A percentile compares a stretch with the other conserved stretches of the same genome.
phyloP scores from a whole-genome alignment of 2,113 vertebrate genomes.

The Cyprinodon tularosa region DNA sequence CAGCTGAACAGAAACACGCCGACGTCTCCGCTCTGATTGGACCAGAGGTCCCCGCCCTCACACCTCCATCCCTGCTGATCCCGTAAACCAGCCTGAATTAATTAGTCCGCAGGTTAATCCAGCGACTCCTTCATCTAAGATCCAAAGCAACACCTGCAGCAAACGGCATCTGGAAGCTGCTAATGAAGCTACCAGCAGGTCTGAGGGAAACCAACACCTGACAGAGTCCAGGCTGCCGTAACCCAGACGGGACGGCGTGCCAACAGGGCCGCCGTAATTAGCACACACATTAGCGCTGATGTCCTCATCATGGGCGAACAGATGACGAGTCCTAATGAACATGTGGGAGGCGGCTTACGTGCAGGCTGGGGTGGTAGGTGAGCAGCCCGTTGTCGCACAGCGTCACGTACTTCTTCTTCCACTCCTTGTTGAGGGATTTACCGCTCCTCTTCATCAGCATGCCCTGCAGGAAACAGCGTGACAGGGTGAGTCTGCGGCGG shows the following conservation, averaged over 20 bases:
- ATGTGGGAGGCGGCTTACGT: slow-evolving; percentile 80
- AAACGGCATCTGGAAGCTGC: too few species aligned
- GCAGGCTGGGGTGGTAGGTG: slow-evolving; percentile 96
- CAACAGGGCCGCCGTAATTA: slow-evolving; percentile 68
- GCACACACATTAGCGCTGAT: slow-evolving; percentile 65
- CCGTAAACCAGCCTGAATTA: too few species aligned
- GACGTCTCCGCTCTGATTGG: too few species aligned
- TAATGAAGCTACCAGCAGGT: too few species aligned
- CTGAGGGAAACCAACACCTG: too few species aligned
- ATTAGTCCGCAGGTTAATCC: too few species aligned
- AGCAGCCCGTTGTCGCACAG: slow-evolving; percentile 94
- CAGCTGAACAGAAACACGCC: too few species aligned
- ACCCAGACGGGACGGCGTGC: slow-evolving; percentile 31
- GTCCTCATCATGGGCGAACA: slow-evolving; percentile 71
- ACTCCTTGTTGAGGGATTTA: slow-evolving; percentile 96
- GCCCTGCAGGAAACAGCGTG: slow-evolving; percentile 77
- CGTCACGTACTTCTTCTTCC: slow-evolving; percentile 99
- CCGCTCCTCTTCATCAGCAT: slow-evolving; percentile 95
- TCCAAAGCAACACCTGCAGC: too few species aligned
- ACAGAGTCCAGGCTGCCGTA: too few species aligned
- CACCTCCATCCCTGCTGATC: too few species aligned
- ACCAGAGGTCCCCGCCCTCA: too few species aligned
- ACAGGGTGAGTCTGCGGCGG: neutral
- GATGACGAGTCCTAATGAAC: slow-evolving; percentile 69
- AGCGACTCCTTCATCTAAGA: too few species aligned